Base-by-base conservation (phyloP, 1,140 invertebrate species). In the Ptiloglossa arizonensis region DNA sequence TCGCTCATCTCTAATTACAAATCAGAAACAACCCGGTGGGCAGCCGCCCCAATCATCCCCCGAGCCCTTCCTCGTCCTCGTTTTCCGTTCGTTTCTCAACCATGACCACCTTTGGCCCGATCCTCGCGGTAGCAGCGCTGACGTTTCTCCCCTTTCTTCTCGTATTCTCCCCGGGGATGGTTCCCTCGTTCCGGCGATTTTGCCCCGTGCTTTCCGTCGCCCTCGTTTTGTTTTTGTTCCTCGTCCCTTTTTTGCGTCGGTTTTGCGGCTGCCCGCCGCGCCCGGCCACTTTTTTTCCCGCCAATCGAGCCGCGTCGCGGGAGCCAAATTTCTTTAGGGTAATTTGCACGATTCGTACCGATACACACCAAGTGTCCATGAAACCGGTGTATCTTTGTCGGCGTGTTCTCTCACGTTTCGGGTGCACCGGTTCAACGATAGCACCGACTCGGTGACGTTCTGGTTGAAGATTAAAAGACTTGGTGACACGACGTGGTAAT, bases 1-100 rank as follows among this genome's bases (percentile, higher is more conserved):
- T 86, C 81, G 81, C 85, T 90, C 90, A 89, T 87, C 88, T 90
- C 87, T 92, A 92, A 92, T 91, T 91, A 89, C 83, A 81, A 91
- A 91, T 91, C 85, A 87, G 86, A 90, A 90, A 89, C 86, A 89
- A 89, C 59, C 83, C 83, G 86, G 79, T 86, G 79, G 76, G 67
- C 80, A 83, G 38, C 69, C 67, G 70, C 62, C 75, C 59, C 70
- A 74, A 83, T 75, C 70, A 63, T 57, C 35, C 60, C 8, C 22
- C 64, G n/a, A 27, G 41, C 24, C 44, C 24, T 17, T 50, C 76
- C 48, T 46, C 67, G 27, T 63, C 52, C 54, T 80, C 76, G 59
- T 75, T 70, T 69, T 50, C 68, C 66, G 48, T 84, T 76, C 52
- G 50, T 70, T 82, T 63, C 75, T 74, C 59, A 22, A 15, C 35